Percentiles rank a stretch among this genome's conserved stretches.
Conservation (phyloP, 1,140 invertebrate species). For the Euschistus heros region DNA sequence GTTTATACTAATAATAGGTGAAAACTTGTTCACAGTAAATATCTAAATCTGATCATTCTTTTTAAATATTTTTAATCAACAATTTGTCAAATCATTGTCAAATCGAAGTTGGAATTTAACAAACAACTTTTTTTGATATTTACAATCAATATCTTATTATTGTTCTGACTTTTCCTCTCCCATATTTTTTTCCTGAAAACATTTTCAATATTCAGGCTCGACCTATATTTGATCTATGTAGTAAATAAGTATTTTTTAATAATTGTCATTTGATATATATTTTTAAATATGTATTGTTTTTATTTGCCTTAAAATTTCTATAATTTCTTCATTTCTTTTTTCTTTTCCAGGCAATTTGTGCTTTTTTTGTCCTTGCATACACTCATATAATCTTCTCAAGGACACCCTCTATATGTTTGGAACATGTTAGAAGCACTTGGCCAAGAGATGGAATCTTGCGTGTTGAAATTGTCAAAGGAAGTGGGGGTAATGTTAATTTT, state of each 20-base stretch:
- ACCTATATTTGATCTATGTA: background rate
- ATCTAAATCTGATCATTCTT: no score
- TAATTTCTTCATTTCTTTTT: no score
- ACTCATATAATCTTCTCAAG: conserved; percentile 90
- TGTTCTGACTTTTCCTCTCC: no score
- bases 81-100: no score
- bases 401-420: conserved; percentile 85
- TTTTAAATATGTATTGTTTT: background rate
- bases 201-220: no score
- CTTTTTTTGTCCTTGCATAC: conserved; percentile 86
- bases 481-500: conserved; percentile 62
- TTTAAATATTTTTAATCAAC: no score
- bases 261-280: background rate
- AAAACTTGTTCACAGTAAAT: no score
- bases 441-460: conserved; percentile 85
- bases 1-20: no score
- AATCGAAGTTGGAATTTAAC: no score
- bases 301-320: conserved; percentile 17
- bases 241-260: background rate
- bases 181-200: no score
- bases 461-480: conserved; percentile 85
- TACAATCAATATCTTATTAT: no score
- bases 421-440: conserved; percentile 82
- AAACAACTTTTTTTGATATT: no score
- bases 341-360: conserved; percentile 61